phyloP scores from a whole-genome alignment of 1,140 invertebrate genomes.

The Parapsyche elsis region DNA sequence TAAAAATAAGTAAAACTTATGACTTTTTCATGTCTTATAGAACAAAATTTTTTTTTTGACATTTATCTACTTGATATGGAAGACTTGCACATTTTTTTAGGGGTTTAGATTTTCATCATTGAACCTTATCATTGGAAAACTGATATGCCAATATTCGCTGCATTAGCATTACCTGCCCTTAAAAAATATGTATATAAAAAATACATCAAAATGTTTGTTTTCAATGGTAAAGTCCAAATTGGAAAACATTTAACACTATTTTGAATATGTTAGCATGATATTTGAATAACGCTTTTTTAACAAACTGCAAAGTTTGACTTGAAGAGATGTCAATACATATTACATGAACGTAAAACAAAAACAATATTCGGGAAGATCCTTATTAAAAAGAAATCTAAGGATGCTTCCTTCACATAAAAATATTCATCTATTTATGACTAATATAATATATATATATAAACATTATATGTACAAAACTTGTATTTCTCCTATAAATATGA shows the following conservation, averaged over 20 bases:
- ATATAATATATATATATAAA: constrained; percentile 31
- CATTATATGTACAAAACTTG: constrained; percentile 45
- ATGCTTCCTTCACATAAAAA: constrained; percentile 37
- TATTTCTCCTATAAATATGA: constrained; percentile 45
- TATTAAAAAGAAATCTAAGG: constrained; percentile 36
- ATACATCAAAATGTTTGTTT: constrained; percentile 52
- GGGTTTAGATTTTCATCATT: constrained; percentile 52
- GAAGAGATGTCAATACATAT: constrained; percentile 11
- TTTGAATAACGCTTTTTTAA: constrained; percentile 42
- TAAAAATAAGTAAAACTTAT: constrained; percentile 56
- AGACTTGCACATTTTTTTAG: constrained; percentile 55
- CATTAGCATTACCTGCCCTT: constrained; percentile 50
- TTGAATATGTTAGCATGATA: constrained; percentile 56
- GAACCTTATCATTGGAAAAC: constrained; percentile 53
- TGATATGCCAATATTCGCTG: constrained; percentile 56
- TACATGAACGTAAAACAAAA: constrained; percentile 41
- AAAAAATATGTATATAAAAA: constrained; percentile 56
- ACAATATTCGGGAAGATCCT: constrained; percentile 48
- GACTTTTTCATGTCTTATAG: constrained; percentile 56
- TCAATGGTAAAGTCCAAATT: constrained; percentile 51
- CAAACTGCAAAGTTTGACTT: constrained; percentile 18
- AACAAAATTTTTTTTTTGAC: constrained; percentile 56
- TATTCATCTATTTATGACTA: constrained; percentile 39
- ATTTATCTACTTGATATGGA: constrained; percentile 56
- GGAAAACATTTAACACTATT: constrained; percentile 51